Evolutionary conservation across 1,140 invertebrate species (phyloP).

Genomic region (Scylla paramamosain): DNA sequence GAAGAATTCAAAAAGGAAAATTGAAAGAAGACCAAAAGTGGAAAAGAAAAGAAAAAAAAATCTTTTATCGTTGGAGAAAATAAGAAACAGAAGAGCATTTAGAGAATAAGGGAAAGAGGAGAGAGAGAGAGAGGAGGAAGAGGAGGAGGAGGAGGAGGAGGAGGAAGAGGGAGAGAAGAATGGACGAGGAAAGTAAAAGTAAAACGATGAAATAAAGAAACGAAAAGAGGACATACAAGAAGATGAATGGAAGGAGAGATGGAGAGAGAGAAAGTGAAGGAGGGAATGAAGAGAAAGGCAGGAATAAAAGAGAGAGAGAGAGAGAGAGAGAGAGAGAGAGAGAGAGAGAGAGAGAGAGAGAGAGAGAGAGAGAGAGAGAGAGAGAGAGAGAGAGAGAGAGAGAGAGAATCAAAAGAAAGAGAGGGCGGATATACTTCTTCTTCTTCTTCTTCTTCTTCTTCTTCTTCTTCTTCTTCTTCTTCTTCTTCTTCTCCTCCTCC

Average conservation of each 20-base stretch:
- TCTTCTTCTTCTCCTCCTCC: too few relatives aligned
- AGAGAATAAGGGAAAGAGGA: neutral
- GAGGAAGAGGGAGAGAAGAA: too few relatives aligned
- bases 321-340: slow-evolving; percentile 22
- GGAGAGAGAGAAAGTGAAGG: slow-evolving; percentile 1
- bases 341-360: slow-evolving; percentile 29
- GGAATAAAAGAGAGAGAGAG: slow-evolving; percentile 8
- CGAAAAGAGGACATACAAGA: neutral
- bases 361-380: slow-evolving; percentile 26
- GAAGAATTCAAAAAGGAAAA: neutral
- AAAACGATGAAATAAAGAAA: neutral
- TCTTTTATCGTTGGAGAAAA: neutral
- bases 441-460: too few relatives aligned
- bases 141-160: slow-evolving; percentile 16
- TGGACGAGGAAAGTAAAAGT: neutral
- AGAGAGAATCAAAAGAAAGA: neutral
- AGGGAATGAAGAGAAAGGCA: neutral
- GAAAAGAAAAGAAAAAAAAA: too few relatives aligned
- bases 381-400: slow-evolving; percentile 29
- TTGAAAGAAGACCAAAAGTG: neutral
- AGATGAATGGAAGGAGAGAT: neutral
- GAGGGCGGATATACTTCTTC: too few relatives aligned
- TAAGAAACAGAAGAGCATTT: neutral
- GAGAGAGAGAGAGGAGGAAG: too few relatives aligned
- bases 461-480: too few relatives aligned